A percentile compares a stretch with the other conserved stretches of the same genome.
These are phyloP conservation scores for Zeuzera pyrina DNA, from an alignment of 2,888 invertebrate genomes.

Conservation along the genomic window DNA sequence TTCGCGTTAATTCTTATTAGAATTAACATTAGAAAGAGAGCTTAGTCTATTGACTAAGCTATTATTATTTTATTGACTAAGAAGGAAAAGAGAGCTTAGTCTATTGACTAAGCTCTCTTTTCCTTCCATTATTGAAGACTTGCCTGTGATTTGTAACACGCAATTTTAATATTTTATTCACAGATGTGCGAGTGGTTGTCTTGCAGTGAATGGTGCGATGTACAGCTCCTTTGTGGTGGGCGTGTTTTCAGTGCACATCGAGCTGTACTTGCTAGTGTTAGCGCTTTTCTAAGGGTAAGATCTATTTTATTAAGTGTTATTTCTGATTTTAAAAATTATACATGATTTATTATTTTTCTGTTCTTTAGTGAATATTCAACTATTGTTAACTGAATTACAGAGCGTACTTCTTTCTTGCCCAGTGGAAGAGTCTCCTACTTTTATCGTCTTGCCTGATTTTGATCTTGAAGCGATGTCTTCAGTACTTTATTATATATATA, in stretches of 20 bases:
- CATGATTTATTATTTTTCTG: background rate
- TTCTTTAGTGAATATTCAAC: conserved; percentile 1
- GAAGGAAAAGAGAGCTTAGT: too few relatives aligned
- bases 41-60: too few relatives aligned
- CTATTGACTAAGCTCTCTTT: too few relatives aligned
- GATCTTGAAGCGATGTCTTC: conserved; percentile 75
- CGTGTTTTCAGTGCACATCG: conserved; percentile 77
- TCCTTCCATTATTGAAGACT: too few relatives aligned
- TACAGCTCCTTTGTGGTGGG: conserved; percentile 76
- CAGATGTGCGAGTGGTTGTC: conserved; percentile 62
- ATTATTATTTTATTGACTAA: too few relatives aligned
- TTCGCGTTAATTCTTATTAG: too few relatives aligned
- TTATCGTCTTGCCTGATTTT: conserved; percentile 77
- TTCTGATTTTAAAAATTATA: background rate
- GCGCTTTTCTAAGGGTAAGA: conserved; percentile 77
- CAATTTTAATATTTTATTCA: background rate
- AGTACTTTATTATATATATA: conserved; percentile 79
- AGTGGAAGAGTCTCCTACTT: conserved; percentile 65
- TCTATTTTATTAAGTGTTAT: too few relatives aligned
- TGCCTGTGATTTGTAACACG: too few relatives aligned
- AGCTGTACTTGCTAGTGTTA: conserved; percentile 78
- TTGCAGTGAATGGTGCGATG: conserved; percentile 71
- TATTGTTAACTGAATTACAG: conserved; percentile 40
- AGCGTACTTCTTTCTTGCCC: conserved; percentile 43
- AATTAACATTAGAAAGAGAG: too few relatives aligned